Evolutionary conservation across 2,888 invertebrate genomes (phyloP), one percentile per base, ranked within the genome.

Genomic region (Erebia epiphron): DNA sequence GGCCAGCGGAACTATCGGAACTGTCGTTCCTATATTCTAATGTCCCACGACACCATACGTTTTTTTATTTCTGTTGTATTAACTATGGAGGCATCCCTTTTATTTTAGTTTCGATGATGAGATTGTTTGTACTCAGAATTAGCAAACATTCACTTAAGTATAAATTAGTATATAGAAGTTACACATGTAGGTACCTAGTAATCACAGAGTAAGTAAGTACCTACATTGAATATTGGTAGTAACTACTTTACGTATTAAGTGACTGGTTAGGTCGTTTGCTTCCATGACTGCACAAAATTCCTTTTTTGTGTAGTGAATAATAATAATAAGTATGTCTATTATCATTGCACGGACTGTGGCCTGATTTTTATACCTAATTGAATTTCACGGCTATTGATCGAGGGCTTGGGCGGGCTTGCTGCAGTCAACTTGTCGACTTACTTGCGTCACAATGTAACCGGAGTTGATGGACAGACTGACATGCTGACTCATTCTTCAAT

Each of bases 401-500:
- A 90, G 83, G 87, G 86, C 82, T 81, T 89, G 92, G 91, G 92
- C 90, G 91, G 90, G 86, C 86, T 82, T 80, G 85, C 84, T 77
- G 68, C 77, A 85, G 85, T 86, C 86, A 83, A 86, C 83, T 86
- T 89, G 86, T 86, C 88, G 85, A 80, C 77, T 84, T 76, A 80
- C 88, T 90, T 88, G 86, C 86, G 82, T 78, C 79, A 81, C 79
- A 81, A 83, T 84, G 75, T 76, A 85, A 84, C 86, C 85, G 82
- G 86, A 86, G 88, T 83, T 89, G 90, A 91, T 86, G 86, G 88
- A 82, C 84, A 83, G 86, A 76, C 73, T 77, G 79, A 85, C 81
- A 71, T 78, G 92, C 92, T 92, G 92, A 92, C 84, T 92, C 92
- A 92, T 84, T 83, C 79, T 85, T 85, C 88, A 86, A 88, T 90